Base-by-base conservation (phyloP, 1,140 invertebrate species). In the Lepidurus arcticus region DNA sequence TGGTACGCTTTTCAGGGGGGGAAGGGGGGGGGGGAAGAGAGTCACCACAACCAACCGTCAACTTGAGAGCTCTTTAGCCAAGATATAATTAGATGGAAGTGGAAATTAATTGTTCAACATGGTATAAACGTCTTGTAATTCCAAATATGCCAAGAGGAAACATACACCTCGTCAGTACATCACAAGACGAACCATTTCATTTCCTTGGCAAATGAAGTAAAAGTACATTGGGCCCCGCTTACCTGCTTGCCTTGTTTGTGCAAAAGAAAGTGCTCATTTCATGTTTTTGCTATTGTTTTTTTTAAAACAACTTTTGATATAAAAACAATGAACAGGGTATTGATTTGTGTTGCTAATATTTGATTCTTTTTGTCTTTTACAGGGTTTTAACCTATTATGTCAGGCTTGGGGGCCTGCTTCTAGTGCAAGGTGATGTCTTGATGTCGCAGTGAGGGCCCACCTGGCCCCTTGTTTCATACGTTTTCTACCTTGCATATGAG, bases 381-480 rank as follows among this genome's bases (percentile, higher is more conserved):
- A 65, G 53, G 53, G 9, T 16, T 21, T n/a, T 13, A 65, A 65
- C 6, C 21, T 65, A 4, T 21, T 65, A 65, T n/a, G 53, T 7
- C 53, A 65, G 53, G 53, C 53, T 65, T 65, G 53, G 53, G 34
- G 21, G 53, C 53, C 53, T 65, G 53, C 53, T 16, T 65, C 53
- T 65, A 65, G 53, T 65, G 53, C 53, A 65, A 65, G 53, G 53
- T 65, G 53, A 65, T 65, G 53, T 65, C 53, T 65, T 65, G 53
- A 65, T 65, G 53, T 65, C 16, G 53, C 53, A 65, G 53, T 65
- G 53, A 65, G 53, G 53, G 53, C 53, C 53, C 53, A 65, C 53
- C 53, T 65, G 53, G 53, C 53, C 53, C 53, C 53, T 21, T 13
- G 8, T 65, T 65, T 65, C 53, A 65, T 65, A 65, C 45, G 21